Conservation (phyloP, 2,888 invertebrate species). For the Romanomermis culicivorax region DNA sequence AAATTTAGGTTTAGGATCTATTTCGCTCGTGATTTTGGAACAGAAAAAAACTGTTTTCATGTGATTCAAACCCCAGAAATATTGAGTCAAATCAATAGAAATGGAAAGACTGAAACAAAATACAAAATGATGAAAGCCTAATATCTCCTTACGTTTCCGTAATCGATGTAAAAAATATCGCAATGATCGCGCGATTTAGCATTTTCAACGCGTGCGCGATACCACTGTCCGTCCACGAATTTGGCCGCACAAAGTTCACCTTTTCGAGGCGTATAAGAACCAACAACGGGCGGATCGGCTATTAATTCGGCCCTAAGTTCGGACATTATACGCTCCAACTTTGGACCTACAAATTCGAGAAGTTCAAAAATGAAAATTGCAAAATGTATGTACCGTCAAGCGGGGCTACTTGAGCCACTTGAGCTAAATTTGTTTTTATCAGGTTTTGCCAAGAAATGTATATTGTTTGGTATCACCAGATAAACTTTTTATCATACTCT, state of each 20-base stretch:
- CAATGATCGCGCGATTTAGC: constrained; percentile 46
- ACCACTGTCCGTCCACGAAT: constrained; percentile 82
- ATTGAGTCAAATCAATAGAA: too few species aligned
- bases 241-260: constrained; percentile 67
- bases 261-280: constrained; percentile 60
- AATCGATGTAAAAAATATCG: constrained; percentile 73
- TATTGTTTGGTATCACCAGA: too few species aligned
- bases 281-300: constrained; percentile 60
- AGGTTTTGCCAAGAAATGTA: too few species aligned
- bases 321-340: constrained; percentile 61
- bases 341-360: constrained; percentile 44
- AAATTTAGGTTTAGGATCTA: too few species aligned
- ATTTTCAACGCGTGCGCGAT: constrained; percentile 71
- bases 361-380: neutral
- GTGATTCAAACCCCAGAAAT: too few species aligned
- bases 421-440: too few species aligned
- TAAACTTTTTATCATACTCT: too few species aligned
- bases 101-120: too few species aligned
- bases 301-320: constrained; percentile 67
- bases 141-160: constrained; percentile 67
- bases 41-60: too few species aligned
- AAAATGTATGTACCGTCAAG: neutral
- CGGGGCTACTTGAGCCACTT: too few species aligned
- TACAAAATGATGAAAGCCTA: too few species aligned
- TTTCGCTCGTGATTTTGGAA: too few species aligned